Evolutionary conservation across 2,888 invertebrate genomes (phyloP), one percentile per base, ranked within the genome.

Genomic region (Periphyllus acericola): DNA sequence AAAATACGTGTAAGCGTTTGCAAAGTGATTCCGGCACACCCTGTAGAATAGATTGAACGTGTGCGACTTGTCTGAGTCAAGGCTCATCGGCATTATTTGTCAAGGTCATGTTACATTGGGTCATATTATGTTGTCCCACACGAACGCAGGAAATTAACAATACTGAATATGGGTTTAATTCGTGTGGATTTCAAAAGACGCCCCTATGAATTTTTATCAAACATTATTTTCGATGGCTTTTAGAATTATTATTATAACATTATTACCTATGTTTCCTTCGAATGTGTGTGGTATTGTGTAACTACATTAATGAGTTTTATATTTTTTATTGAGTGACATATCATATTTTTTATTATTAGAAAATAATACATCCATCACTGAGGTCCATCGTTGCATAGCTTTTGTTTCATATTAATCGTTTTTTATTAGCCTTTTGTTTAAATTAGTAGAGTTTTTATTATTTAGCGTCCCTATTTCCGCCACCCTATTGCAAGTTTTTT

Each of bases 51-150:
- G 40, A 83, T 83, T 60, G 75, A 75, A 84, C 32, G 75, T 29
- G 40, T 32, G 74, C 60, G 60, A 75, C 75, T 60, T 29, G 36
- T 55, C 52, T 17, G 60, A 84, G 83, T 84, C 83, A 84, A 84
- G 83, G 83, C 40, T 66, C 40, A 32, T 75, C 60, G 32, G 40
- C 29, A 66, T 66, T 60, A 75, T 76, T 76, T 84, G 11, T 75
- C 75, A 75, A 76, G 83, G 75, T 84, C 40, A 25, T 60, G 40
- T 83, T 55, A 52, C 72, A 55, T 55, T 5, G 36, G 36, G 74
- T 74, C 19, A 74, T 74, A 66, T 74, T 83, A 25, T 83, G 5
- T 82, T 32, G 75, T 66, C 75, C 83, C 83, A 25, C 75, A 32
- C 14, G 29, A 1, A 66, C 25, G 75, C 75, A 66, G 66, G 29